A percentile compares a stretch with the other conserved stretches of the same genome.
Evolutionary conservation across 2,113 vertebrate genomes (phyloP).

Genomic region (Elephantulus edwardii): DNA sequence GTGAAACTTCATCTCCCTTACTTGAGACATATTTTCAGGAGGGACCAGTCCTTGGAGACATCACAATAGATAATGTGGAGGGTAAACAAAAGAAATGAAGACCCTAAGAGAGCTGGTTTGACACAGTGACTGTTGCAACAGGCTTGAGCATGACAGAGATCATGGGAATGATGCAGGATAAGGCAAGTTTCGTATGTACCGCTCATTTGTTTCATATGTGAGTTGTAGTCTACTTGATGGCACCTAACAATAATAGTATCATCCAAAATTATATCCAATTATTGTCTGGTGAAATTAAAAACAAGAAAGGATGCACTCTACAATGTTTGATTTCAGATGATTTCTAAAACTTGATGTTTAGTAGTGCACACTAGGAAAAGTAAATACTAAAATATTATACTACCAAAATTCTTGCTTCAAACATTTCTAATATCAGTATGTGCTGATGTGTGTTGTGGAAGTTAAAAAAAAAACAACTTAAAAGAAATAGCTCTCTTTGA

Average conservation of each 20-base stretch:
- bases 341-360: neutral
- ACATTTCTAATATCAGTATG: slow-evolving; percentile 24
- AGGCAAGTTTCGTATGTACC: too few species aligned
- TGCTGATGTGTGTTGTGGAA: neutral
- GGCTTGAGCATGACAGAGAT: too few species aligned
- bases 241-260: slow-evolving; percentile 21
- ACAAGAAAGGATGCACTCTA: neutral
- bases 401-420: slow-evolving; percentile 5
- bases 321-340: neutral
- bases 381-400: slow-evolving; percentile 40
- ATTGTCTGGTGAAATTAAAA: neutral
- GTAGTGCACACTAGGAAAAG: neutral
- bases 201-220: too few species aligned
- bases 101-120: too few species aligned
- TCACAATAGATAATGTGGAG: too few species aligned
- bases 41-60: too few species aligned
- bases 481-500: neutral
- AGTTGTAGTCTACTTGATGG: too few species aligned
- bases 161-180: too few species aligned
- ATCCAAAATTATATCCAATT: neutral
- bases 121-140: too few species aligned
- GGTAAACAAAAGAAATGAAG: too few species aligned
- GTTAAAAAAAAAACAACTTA: neutral
- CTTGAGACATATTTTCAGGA: too few species aligned
- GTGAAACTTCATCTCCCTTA: too few species aligned